A percentile compares a stretch with the other conserved stretches of the same genome.
Conservation (phyloP, 1,140 invertebrate species). For the Drosophila malerkotliana region DNA sequence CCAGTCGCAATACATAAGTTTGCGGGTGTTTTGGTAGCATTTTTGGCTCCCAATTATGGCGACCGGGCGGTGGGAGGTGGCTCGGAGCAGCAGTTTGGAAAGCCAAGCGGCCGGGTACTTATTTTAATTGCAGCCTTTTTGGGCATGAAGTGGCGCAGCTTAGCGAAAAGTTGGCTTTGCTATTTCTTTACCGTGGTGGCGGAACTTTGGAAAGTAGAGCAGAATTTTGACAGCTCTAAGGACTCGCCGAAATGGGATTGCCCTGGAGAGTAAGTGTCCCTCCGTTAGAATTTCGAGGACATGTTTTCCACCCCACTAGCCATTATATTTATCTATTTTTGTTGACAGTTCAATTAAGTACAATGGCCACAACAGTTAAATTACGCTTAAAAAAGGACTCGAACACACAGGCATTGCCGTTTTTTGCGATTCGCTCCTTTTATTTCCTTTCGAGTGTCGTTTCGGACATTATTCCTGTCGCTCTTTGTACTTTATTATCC, state of each 20-base stretch:
- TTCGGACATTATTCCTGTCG: slow-evolving; percentile 75
- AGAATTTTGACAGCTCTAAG: not conserved
- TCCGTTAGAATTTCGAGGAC: not conserved
- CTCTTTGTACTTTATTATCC: slow-evolving; percentile 79
- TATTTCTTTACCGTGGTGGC: not conserved
- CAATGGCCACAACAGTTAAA: slow-evolving; percentile 78
- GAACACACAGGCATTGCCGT: slow-evolving; percentile 26
- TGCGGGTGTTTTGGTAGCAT: slow-evolving; percentile 23
- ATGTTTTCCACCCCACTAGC: slow-evolving; percentile 31
- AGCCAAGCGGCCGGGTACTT: slow-evolving; percentile 72
- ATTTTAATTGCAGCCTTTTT: slow-evolving; percentile 81
- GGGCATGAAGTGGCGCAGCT: slow-evolving; percentile 74
- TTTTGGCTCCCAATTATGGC: slow-evolving; percentile 27
- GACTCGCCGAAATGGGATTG: slow-evolving; percentile 22
- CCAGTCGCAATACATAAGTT: slow-evolving; percentile 7
- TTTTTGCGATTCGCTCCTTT: slow-evolving; percentile 35
- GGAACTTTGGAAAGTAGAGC: not conserved
- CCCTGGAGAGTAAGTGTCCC: not conserved
- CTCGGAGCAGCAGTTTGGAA: slow-evolving; percentile 21
- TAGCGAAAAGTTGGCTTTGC: slow-evolving; percentile 54
- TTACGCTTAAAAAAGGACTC: slow-evolving; percentile 70
- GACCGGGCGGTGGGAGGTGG: slow-evolving; percentile 11
- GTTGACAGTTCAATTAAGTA: slow-evolving; percentile 79
- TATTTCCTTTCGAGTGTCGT: slow-evolving; percentile 50
- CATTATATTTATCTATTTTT: slow-evolving; percentile 76